These are phyloP conservation scores for Calameuta filiformis DNA, from an alignment of 2,888 invertebrate species.

Conservation along the genomic window DNA sequence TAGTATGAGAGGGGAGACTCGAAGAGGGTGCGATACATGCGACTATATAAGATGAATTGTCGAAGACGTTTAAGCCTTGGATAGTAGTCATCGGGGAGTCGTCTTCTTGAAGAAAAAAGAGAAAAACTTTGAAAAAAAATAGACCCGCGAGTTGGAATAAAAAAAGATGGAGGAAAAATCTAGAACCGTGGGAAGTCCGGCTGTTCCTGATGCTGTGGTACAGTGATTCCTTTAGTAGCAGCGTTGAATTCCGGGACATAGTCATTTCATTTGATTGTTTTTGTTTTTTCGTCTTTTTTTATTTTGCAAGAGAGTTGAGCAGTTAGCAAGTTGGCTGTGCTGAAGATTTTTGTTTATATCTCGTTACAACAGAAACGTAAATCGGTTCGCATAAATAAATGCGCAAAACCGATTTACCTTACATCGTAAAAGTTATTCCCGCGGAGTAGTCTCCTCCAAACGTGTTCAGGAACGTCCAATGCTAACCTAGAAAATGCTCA, in stretches of 20 bases:
- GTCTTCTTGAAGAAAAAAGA: background rate
- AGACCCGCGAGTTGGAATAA: background rate
- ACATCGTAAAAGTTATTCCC: background rate
- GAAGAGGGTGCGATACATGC: background rate
- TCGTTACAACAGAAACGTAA: background rate
- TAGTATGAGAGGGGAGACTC: background rate
- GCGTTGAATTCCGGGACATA: background rate
- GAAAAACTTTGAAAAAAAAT: background rate
- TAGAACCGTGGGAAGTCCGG: background rate
- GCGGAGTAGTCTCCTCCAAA: background rate
- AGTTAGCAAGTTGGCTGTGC: background rate
- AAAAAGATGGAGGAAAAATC: background rate
- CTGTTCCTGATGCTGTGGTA: background rate
- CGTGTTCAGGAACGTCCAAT: background rate
- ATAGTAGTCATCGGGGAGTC: constrained; percentile 4
- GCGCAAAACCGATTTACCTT: background rate
- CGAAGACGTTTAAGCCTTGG: background rate
- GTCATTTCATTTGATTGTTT: background rate
- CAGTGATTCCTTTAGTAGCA: background rate
- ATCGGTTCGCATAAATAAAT: background rate
- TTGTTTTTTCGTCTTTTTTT: too few relatives aligned
- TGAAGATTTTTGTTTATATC: background rate
- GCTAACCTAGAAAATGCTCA: background rate
- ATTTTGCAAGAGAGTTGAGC: background rate
- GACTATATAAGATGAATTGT: constrained; percentile 5